Percentiles rank a stretch among this genome's conserved stretches.
Conservation (phyloP, 2,113 vertebrate genomes). For the Oryzias celebensis region DNA sequence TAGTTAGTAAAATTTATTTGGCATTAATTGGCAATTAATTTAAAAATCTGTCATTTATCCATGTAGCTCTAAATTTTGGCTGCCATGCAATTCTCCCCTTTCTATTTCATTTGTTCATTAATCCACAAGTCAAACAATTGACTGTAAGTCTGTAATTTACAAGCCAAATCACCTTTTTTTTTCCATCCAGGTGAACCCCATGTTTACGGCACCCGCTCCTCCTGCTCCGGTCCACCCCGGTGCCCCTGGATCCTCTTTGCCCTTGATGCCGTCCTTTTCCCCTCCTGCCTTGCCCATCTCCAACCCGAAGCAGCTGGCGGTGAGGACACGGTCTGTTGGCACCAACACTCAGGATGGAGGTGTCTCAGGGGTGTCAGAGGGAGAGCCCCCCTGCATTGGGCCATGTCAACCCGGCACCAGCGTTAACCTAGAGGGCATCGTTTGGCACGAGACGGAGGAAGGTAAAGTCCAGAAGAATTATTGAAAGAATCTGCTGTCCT, state of each 20-base stretch:
- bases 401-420: slow-evolving; percentile 95
- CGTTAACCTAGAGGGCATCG: slow-evolving; percentile 96
- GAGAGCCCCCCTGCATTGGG: slow-evolving; percentile 84
- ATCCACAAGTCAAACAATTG: too few species aligned
- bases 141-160: too few species aligned
- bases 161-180: neutral
- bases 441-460: slow-evolving; percentile 98
- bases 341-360: slow-evolving; percentile 89
- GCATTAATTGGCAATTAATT: too few species aligned
- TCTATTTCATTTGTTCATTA: too few species aligned
- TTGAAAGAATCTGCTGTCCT: too few species aligned
- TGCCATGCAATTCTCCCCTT: too few species aligned
- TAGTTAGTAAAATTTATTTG: too few species aligned
- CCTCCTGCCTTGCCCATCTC: slow-evolving; percentile 85
- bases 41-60: too few species aligned
- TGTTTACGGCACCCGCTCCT: slow-evolving; percentile 90
- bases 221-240: slow-evolving; percentile 82
- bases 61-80: too few species aligned
- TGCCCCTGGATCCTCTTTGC: slow-evolving; percentile 82
- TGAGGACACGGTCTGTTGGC: slow-evolving; percentile 91
- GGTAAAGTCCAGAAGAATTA: slow-evolving; percentile 72
- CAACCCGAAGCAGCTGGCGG: slow-evolving; percentile 84
- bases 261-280: slow-evolving; percentile 83
- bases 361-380: slow-evolving; percentile 50
- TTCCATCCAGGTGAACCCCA: slow-evolving; percentile 85